Evolutionary conservation across 2,797 vertebrate genomes (phyloP), one percentile per base, ranked within the genome.

Genomic region (Hoplostethus mediterraneus): DNA sequence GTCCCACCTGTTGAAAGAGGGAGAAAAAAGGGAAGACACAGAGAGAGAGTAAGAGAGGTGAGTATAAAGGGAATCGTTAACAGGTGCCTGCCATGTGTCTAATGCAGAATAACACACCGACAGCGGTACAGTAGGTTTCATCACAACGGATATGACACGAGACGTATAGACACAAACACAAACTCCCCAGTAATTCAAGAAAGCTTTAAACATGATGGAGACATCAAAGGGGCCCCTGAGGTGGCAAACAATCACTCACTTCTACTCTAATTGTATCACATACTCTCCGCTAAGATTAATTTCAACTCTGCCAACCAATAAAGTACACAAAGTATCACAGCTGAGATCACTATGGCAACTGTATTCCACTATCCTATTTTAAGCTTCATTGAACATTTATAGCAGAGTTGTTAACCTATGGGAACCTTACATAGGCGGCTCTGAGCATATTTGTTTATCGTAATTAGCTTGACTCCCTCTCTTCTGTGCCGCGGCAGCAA

Each of bases 381-480:
- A 90, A 93, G 93, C 90, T 91, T 90, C 87, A 92, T 92, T 94
- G 94, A 94, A 92, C 93, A 93, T 92, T 92, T 89, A 93, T 91
- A 93, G 89, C 88, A 83, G 79, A 89, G 87, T 92, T 91, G 91
- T 94, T 95, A 95, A 94, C 93, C 91, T 90, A 90, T 93, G 85
- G 67, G 71, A 91, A 90, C 82, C 87, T 89, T 84, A 84, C 92
- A 92, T 89, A 91, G 90, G 89, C 83, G 72, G 85, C 82, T 75
- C 89, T 89, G 87, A 91, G 85, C 86, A 91, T 92, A 93, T 93
- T 93, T 93, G 90, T 93, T 92, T 93, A 91, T 92, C 89, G 83
- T 93, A 93, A 94, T 94, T 92, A 94, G 84, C 80, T 21, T 70
- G 78, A 73, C 83, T 87, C 70, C 65, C 79, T 85, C 78, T 60